Percentiles rank a stretch among this genome's conserved stretches.
These are phyloP conservation scores for Pachymerium ferrugineum DNA, from an alignment of 2,888 invertebrate genomes.

Conservation along the genomic window DNA sequence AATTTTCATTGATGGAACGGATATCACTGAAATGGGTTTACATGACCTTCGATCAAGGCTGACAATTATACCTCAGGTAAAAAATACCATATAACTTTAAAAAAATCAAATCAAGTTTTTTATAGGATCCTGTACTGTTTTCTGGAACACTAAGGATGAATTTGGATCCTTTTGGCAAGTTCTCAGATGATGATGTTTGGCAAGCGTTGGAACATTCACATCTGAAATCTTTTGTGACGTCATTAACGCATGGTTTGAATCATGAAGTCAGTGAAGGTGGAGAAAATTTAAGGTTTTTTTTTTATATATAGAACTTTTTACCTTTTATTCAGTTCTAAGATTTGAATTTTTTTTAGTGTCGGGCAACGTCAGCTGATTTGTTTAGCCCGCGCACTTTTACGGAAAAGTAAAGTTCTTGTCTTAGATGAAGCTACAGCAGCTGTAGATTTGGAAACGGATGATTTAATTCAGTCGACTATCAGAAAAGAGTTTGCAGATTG, in stretches of 20 bases:
- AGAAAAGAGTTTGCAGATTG: slow-evolving; percentile 76
- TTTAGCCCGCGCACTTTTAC: slow-evolving; percentile 46
- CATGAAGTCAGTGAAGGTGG: slow-evolving; percentile 36
- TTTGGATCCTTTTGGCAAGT: slow-evolving; percentile 39
- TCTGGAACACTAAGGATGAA: slow-evolving; percentile 80
- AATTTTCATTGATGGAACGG: slow-evolving; percentile 45
- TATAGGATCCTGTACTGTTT: slow-evolving; percentile 89
- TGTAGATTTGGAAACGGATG: slow-evolving; percentile 39
- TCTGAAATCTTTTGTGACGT: slow-evolving; percentile 37
- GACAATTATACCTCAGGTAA: slow-evolving; percentile 48
- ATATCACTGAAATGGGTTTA: slow-evolving; percentile 45
- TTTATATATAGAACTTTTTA: too few species aligned
- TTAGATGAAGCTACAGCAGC: slow-evolving; percentile 40
- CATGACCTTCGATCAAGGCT: slow-evolving; percentile 45
- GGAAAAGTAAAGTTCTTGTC: slow-evolving; percentile 39
- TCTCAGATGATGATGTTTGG: slow-evolving; percentile 39
- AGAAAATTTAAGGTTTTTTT: slow-evolving; percentile 37
- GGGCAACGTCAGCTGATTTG: slow-evolving; percentile 39
- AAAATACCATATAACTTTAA: neutral
- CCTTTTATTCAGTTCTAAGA: too few species aligned
- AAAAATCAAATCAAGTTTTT: slow-evolving; percentile 40
- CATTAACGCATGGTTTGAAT: slow-evolving; percentile 32
- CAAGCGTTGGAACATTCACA: slow-evolving; percentile 39
- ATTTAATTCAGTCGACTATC: slow-evolving; percentile 64
- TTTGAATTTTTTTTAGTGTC: slow-evolving; percentile 31